Base-by-base conservation (phyloP, 2,888 invertebrate genomes). In the Lasioglossum marginatum region DNA sequence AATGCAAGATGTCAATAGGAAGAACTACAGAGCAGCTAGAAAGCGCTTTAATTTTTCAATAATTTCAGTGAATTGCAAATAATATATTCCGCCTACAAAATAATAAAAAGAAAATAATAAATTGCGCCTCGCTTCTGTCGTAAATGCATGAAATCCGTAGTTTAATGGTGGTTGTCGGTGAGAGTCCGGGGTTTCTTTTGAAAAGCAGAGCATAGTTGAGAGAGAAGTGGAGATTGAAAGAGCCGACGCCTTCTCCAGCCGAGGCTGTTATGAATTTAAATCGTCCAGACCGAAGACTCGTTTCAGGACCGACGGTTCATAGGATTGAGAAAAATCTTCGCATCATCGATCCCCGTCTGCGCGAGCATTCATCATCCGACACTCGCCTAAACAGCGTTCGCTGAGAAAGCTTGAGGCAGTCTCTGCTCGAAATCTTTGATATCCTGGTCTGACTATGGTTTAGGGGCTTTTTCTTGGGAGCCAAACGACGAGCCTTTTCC, bases 291-390 rank as follows among this genome's bases (percentile, higher is more conserved):
- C 78, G 45, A 1, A 27, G 43, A 23, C 34, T 70, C 57, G 57
- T 74, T 48, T 40, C 75, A 23, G 68, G 34, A 23, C 68, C 23
- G 40, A 76, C 76, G 57, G 45, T 76, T 76, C 66, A 79, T 66
- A 10, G 27, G 40, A 27, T 6, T n/a, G 66, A 77, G 85, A 85
- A 83, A 85, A 84, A 84, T 85, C n/a, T 60, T 73, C 60, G 76
- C 57, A 68, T 84, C 85, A 83, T 85, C 85, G 85, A 85, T 85
- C 84, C 79, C 40, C 76, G 84, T 83, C 83, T 70, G 45, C 66
- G 8, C 43, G 72, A 40, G 68, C 72, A 83, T 85, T 74, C 85
- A 74, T 83, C 85, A 85, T 79, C 84, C 82, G 57, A 52, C 66
- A 40, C 31, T 77, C 63, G 52, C 77, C 14, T 45, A 76, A 60